A percentile compares a stretch with the other conserved stretches of the same genome.
phyloP scores from a whole-genome alignment of 2,113 vertebrate species.

The Scatophagus argus region DNA sequence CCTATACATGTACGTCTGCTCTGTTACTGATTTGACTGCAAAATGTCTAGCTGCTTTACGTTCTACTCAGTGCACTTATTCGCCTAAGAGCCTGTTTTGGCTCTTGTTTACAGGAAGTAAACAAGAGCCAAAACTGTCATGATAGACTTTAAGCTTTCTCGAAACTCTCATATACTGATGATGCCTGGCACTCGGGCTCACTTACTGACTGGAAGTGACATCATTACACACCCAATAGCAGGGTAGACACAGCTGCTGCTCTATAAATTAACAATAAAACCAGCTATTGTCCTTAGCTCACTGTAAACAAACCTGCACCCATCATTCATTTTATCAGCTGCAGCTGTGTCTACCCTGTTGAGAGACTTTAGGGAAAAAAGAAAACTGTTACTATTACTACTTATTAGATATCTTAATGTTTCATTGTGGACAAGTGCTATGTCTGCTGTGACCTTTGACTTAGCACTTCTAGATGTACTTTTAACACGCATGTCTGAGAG shows the following conservation, averaged over 20 bases:
- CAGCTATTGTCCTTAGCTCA: slow-evolving; percentile 1
- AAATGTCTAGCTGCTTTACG: background rate
- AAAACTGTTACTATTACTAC: too few species aligned
- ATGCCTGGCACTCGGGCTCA: background rate
- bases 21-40: background rate
- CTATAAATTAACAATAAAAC: background rate
- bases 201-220: background rate
- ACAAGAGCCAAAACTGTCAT: background rate
- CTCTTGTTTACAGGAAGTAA: background rate
- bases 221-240: background rate
- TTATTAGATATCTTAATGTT: background rate
- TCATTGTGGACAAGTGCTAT: background rate
- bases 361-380: background rate
- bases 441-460: background rate
- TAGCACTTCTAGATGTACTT: background rate
- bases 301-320: background rate
- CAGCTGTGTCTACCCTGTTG: slow-evolving; percentile 14
- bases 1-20: background rate
- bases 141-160: background rate
- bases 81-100: too few species aligned
- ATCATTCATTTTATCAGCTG: background rate
- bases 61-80: background rate
- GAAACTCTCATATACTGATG: background rate
- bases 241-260: background rate
- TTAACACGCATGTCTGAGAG: background rate